phyloP scores from a whole-genome alignment of 1,140 invertebrate species.

The Harpegnathos saltator region DNA sequence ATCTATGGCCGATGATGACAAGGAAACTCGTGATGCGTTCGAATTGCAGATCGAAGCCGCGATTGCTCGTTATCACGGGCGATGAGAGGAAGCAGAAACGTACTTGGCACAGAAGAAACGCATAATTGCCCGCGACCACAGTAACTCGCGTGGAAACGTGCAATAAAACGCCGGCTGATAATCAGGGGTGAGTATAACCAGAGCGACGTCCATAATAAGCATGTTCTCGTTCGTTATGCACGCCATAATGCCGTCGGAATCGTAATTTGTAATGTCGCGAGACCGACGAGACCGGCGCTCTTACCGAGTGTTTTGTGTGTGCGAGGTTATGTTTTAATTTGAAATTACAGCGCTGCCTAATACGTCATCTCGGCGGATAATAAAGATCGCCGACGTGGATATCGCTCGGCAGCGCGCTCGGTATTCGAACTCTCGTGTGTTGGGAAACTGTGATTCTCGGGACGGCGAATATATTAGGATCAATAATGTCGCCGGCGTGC shows the following conservation, averaged over 20 bases:
- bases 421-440: neutral
- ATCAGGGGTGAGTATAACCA: slow-evolving; percentile 34
- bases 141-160: slow-evolving; percentile 68
- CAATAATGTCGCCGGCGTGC: neutral
- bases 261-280: slow-evolving; percentile 22
- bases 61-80: slow-evolving; percentile 42
- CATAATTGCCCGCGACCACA: slow-evolving; percentile 55
- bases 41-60: slow-evolving; percentile 4
- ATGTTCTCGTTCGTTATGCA: slow-evolving; percentile 40
- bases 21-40: slow-evolving; percentile 1
- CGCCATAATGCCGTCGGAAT: slow-evolving; percentile 11
- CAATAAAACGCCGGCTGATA: slow-evolving; percentile 66
- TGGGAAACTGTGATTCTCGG: neutral
- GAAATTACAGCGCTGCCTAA: neutral
- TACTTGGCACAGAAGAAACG: slow-evolving; percentile 30
- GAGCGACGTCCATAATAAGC: slow-evolving; percentile 44
- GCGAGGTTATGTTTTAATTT: slow-evolving; percentile 3
- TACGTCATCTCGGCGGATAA: neutral
- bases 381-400: neutral
- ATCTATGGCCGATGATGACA: neutral
- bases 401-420: too few species aligned
- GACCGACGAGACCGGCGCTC: neutral
- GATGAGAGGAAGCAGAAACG: slow-evolving; percentile 53
- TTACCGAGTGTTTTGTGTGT: neutral
- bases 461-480: neutral